Conservation (phyloP, 1,140 invertebrate genomes). For the Mizuhopecten yessoensis region DNA sequence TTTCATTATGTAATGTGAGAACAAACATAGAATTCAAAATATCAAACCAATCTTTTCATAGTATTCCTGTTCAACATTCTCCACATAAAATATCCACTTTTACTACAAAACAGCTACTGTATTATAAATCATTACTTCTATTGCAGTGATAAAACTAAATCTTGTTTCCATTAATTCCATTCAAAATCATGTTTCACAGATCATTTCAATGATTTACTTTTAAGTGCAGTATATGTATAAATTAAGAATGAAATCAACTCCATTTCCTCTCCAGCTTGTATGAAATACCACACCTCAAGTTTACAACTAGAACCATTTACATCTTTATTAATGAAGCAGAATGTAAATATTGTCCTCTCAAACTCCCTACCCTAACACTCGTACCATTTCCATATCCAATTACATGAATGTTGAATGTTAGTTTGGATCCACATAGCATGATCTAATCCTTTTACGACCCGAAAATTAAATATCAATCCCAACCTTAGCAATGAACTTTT, state of each 20-base stretch:
- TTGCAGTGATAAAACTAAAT: neutral
- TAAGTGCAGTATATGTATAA: no score
- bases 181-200: neutral
- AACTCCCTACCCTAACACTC: neutral
- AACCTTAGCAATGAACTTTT: neutral
- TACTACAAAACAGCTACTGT: no score
- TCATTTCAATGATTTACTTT: no score
- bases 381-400: no score
- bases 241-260: neutral
- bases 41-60: no score
- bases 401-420: neutral
- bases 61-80: no score
- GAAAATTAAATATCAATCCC: neutral
- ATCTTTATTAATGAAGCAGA: neutral
- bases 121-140: no score
- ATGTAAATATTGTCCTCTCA: neutral
- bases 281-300: neutral
- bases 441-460: neutral
- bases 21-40: no score
- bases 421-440: neutral
- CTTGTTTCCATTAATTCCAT: neutral
- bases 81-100: no score
- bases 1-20: no score
- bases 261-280: no score
- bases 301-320: neutral